phyloP scores from a whole-genome alignment of 2,797 vertebrate species.

The Oreortyx pictus region DNA sequence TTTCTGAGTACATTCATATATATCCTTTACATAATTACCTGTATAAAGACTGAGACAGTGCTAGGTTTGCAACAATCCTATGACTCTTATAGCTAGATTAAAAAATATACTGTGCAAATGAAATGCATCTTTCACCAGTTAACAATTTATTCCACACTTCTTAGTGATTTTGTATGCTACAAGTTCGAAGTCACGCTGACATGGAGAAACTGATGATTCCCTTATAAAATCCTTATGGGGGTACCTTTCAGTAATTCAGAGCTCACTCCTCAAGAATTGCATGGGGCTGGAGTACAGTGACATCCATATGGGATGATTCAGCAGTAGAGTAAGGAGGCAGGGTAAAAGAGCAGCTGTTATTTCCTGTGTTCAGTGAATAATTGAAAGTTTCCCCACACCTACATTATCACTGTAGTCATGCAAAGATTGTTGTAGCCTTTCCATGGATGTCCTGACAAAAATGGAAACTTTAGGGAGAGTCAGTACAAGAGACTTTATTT shows the following conservation, averaged over 20 bases:
- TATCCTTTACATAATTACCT: background rate
- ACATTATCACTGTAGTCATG: background rate
- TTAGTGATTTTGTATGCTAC: background rate
- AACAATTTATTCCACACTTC: background rate
- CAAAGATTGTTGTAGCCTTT: background rate
- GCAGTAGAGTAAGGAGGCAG: background rate
- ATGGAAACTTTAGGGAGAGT: background rate
- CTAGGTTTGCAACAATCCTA: background rate
- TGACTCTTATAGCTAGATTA: background rate
- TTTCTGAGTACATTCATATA: background rate
- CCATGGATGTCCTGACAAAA: background rate
- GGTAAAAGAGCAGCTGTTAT: background rate
- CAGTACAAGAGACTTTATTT: background rate
- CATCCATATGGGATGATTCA: background rate
- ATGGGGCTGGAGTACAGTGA: background rate
- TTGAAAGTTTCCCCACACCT: background rate
- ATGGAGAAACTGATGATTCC: rapidly evolving
- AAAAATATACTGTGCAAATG: background rate
- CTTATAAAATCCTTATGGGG: rapidly evolving
- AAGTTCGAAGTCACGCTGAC: background rate
- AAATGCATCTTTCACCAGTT: background rate
- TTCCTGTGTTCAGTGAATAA: background rate
- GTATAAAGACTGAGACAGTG: background rate
- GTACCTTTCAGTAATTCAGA: background rate
- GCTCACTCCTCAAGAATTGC: background rate